Evolutionary conservation across 1,140 invertebrate species (phyloP), one percentile per base, ranked within the genome.

Genomic region (Epicauta chinensis): DNA sequence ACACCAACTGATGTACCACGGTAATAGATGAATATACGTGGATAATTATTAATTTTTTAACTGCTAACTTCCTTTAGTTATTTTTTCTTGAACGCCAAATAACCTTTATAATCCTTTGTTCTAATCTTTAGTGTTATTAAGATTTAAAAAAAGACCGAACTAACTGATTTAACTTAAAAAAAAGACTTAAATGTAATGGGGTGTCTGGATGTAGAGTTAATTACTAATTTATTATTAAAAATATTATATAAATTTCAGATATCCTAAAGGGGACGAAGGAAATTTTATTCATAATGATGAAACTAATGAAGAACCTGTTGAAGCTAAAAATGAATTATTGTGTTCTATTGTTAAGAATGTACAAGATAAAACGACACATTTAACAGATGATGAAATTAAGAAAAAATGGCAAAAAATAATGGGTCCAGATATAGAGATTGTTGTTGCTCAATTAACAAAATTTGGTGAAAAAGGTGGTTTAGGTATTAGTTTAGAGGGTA

Each of bases 401-500:
- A 77, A 77, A 14, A 91, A 91, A 69, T 95, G 92, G 92, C 81
- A 85, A 46, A 81, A 86, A 60, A 86, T 93, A 55, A 74, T 88
- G 67, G 89, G 88, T 5, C 77, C 81, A 11, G 88, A 91, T 36
- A 86, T 86, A 58, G 87, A 92, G 68, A 91, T 95, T 66, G 86
- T 95, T 60, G 88, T 95, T 48, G 91, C 89, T 1, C 84, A 90
- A 63, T 74, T 89, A 61, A 88, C 81, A 66, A 97, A 91, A 76
- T 92, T 83, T 70, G 85, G 81, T 53, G 89, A 85, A 72, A 87
- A 80, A 61, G 90, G 93, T 53, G 94, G 94, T 12, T 77, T 98
- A 16, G 95, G 95, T 6, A 97, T 98, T 54, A 94, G 91, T 49
- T 75, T 98, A 41, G 95, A 98, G 71, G 96, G 95, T 39, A 98